Conservation (phyloP, 2,888 invertebrate genomes). For the Ichneumoninae sp. region DNA sequence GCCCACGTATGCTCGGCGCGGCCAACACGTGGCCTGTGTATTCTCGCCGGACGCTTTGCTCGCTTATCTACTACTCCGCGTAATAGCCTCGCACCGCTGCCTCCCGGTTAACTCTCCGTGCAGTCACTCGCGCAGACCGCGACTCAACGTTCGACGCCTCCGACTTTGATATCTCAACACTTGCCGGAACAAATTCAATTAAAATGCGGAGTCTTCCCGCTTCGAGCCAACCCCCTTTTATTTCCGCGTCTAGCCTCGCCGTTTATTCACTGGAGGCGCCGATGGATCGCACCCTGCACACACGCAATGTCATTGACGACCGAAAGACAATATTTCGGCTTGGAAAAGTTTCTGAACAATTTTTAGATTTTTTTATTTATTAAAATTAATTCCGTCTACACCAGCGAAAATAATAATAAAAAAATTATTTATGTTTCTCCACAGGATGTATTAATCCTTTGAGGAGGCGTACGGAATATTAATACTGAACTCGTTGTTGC, state of each 20-base stretch:
- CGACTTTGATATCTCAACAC: background rate
- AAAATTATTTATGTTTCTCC: background rate
- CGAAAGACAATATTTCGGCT: background rate
- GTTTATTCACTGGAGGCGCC: background rate
- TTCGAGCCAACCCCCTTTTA: background rate
- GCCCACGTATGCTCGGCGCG: constrained; percentile 28
- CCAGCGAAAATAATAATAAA: too few relatives aligned
- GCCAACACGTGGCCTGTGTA: constrained; percentile 48
- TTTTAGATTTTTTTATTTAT: background rate
- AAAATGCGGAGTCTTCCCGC: background rate
- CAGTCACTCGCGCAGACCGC: constrained; percentile 26
- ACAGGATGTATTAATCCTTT: background rate
- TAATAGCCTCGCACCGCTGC: constrained; percentile 62
- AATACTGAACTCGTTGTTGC: background rate
- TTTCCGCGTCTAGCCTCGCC: background rate
- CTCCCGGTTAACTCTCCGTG: constrained; percentile 46
- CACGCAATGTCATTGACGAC: background rate
- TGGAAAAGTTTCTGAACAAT: background rate
- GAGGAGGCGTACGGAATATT: background rate
- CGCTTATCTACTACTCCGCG: constrained; percentile 60
- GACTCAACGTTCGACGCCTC: background rate
- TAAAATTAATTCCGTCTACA: too few relatives aligned
- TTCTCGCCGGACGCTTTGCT: constrained; percentile 37
- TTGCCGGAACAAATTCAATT: constrained; percentile 21
- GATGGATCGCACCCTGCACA: background rate